A percentile compares a stretch with the other conserved stretches of the same genome.
Conservation (phyloP, 2,888 invertebrate genomes). For the Scotopteryx bipunctaria region DNA sequence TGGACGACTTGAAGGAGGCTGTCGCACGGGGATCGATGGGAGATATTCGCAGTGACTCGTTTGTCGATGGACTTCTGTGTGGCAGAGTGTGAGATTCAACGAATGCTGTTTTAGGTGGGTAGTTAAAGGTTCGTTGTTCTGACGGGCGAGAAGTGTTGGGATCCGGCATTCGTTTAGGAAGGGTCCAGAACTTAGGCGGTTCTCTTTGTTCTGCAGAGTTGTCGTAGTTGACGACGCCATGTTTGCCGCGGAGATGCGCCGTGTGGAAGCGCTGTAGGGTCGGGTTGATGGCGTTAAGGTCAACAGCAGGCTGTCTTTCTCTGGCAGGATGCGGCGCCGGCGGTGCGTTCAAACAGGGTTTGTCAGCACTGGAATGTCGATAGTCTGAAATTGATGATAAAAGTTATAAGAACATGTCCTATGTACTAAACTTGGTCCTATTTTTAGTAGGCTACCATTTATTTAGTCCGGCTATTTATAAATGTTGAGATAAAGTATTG, state of each 20-base stretch:
- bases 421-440: neutral
- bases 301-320: constrained; percentile 54
- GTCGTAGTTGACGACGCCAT: constrained; percentile 63
- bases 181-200: constrained; percentile 84
- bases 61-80: constrained; percentile 36
- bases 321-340: constrained; percentile 54
- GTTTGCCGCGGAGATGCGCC: constrained; percentile 66
- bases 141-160: constrained; percentile 40
- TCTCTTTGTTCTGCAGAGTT: constrained; percentile 53
- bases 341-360: constrained; percentile 62
- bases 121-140: constrained; percentile 47
- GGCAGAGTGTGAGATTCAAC: constrained; percentile 40
- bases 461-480: constrained; percentile 9
- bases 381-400: constrained; percentile 75
- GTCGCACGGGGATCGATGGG: constrained; percentile 86
- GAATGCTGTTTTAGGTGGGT: constrained; percentile 45
- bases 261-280: constrained; percentile 61
- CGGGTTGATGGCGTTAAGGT: constrained; percentile 60
- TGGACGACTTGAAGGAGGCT: constrained; percentile 86
- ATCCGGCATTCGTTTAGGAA: constrained; percentile 72
- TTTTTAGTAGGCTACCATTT: neutral
- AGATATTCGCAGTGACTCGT: constrained; percentile 84
- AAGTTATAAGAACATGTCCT: constrained; percentile 5
- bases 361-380: constrained; percentile 86
- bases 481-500: constrained; percentile 9